phyloP scores from a whole-genome alignment of 1,140 invertebrate species.

The Drosophila cardini region DNA sequence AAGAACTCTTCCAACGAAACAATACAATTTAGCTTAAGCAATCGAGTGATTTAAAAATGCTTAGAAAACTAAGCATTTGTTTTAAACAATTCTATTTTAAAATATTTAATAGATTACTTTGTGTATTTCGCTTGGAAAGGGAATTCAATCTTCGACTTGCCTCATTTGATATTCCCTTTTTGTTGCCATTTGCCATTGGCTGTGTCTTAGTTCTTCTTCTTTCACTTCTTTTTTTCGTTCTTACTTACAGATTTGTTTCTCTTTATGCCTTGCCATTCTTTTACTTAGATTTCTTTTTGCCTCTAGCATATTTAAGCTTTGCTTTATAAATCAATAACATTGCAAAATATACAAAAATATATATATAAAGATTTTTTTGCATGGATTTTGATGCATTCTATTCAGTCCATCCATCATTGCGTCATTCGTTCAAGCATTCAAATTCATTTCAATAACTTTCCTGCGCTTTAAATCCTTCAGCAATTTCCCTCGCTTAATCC shows the following conservation, averaged over 20 bases:
- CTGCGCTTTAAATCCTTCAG: slow-evolving; percentile 74
- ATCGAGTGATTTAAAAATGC: not conserved
- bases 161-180: slow-evolving; percentile 55
- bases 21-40: not conserved
- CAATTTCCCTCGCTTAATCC: slow-evolving; percentile 73
- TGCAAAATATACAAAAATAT: slow-evolving; percentile 63
- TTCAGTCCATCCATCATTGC: slow-evolving; percentile 33
- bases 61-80: not conserved
- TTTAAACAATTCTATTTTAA: not conserved
- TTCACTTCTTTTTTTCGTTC: slow-evolving; percentile 20
- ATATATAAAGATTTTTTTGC: slow-evolving; percentile 52
- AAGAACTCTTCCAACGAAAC: not conserved
- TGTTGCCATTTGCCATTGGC: slow-evolving; percentile 52
- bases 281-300: slow-evolving; percentile 18
- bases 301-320: slow-evolving; percentile 61
- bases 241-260: slow-evolving; percentile 9
- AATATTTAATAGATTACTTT: slow-evolving; percentile 1
- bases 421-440: slow-evolving; percentile 59
- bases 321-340: slow-evolving; percentile 74
- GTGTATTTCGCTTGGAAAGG: slow-evolving; percentile 19
- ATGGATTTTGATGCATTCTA: slow-evolving; percentile 69
- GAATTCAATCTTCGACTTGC: slow-evolving; percentile 40
- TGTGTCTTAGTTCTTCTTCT: slow-evolving; percentile 54
- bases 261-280: slow-evolving; percentile 13
- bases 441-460: slow-evolving; percentile 78